phyloP scores from a whole-genome alignment of 2,113 vertebrate species.

The Corythoichthys haematopterus region DNA sequence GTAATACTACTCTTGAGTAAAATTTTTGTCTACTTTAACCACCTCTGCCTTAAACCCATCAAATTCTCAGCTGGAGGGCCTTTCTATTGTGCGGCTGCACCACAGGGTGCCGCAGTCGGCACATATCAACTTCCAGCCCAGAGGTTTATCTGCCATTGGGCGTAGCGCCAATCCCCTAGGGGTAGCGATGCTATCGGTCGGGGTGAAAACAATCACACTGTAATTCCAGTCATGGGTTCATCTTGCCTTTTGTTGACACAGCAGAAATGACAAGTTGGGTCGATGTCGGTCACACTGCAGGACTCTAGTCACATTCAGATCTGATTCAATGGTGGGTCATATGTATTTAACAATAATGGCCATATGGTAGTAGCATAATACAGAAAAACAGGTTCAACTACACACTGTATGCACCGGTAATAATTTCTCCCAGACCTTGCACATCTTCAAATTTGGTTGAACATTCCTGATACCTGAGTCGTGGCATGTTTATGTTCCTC shows the following conservation, averaged over 20 bases:
- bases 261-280: neutral
- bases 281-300: too few species aligned
- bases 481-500: slow-evolving; percentile 27
- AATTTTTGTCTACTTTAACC: too few species aligned
- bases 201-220: slow-evolving; percentile 36
- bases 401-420: too few species aligned
- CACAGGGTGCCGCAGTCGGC: slow-evolving; percentile 25
- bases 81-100: neutral
- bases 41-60: slow-evolving; percentile 5
- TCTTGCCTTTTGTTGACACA: slow-evolving; percentile 18
- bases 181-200: slow-evolving; percentile 21
- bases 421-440: too few species aligned
- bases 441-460: neutral
- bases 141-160: slow-evolving; percentile 42
- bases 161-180: slow-evolving; percentile 2
- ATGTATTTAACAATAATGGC: too few species aligned
- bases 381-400: too few species aligned
- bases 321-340: too few species aligned
- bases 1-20: too few species aligned
- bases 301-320: too few species aligned
- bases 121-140: slow-evolving; percentile 49
- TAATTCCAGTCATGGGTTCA: slow-evolving; percentile 46
- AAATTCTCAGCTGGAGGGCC: slow-evolving; percentile 22
- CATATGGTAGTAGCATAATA: too few species aligned
- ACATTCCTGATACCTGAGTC: slow-evolving; percentile 51